Percentiles rank a stretch among this genome's conserved stretches.
phyloP scores from a whole-genome alignment of 2,113 vertebrate genomes.

The Carollia perspicillata region DNA sequence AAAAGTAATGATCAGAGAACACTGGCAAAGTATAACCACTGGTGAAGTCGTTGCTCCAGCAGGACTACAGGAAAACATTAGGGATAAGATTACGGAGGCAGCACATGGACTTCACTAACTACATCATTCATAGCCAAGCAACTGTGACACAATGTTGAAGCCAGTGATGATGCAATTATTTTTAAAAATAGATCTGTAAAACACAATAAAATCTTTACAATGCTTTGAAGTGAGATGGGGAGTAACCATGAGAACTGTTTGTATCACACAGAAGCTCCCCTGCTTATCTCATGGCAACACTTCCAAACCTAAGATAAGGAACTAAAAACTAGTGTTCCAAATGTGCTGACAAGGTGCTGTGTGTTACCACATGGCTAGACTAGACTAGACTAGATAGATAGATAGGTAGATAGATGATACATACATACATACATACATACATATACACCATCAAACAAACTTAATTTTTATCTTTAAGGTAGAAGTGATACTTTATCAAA shows the following conservation, averaged over 20 bases:
- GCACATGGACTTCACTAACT: not conserved
- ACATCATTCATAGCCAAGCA: not conserved
- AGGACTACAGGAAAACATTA: not conserved
- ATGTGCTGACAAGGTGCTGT: not conserved
- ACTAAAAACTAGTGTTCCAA: not conserved
- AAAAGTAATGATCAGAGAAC: not conserved
- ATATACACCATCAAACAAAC: not conserved
- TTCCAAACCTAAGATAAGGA: conserved; percentile 22
- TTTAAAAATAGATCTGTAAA: conserved; percentile 33
- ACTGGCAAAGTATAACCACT: not conserved
- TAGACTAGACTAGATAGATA: not conserved
- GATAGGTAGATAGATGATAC: not conserved
- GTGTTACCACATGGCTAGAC: not conserved
- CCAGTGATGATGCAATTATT: not conserved
- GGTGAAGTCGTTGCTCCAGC: not conserved
- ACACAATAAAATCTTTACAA: not conserved
- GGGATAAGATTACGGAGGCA: not conserved
- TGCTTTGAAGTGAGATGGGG: not conserved
- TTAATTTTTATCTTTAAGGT: conserved; percentile 16
- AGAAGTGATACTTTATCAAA: conserved; percentile 40
- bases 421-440: not conserved
- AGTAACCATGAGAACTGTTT: not conserved
- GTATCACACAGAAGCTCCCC: not conserved
- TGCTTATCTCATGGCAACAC: not conserved
- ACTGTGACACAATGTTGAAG: not conserved